phyloP scores from a whole-genome alignment of 2,113 vertebrate genomes.

The Apteryx mantelli region DNA sequence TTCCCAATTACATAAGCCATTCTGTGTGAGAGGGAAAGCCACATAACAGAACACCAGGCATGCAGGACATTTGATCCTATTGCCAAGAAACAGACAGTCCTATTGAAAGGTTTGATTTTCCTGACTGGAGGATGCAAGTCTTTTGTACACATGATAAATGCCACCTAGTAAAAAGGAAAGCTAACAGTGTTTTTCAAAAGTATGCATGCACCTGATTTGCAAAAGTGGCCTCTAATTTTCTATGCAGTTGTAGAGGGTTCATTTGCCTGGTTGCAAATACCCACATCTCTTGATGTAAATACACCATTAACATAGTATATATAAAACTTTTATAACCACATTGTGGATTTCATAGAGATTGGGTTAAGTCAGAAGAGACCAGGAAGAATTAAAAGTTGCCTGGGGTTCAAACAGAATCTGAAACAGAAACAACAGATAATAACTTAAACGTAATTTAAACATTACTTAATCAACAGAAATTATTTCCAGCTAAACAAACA shows the following conservation, averaged over 20 bases:
- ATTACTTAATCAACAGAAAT: neutral
- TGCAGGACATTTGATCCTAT: neutral
- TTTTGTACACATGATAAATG: neutral
- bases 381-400: neutral
- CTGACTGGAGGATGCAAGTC: neutral
- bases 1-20: neutral
- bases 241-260: neutral
- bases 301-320: neutral
- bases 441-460: neutral
- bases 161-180: neutral
- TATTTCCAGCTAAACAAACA: neutral
- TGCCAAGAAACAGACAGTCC: neutral
- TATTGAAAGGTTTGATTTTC: neutral
- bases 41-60: fast-evolving
- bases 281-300: neutral
- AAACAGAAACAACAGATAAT: neutral
- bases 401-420: neutral
- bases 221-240: neutral
- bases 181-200: neutral
- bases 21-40: neutral
- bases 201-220: neutral
- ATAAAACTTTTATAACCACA: neutral
- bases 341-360: neutral
- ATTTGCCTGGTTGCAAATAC: neutral
- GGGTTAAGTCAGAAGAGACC: neutral